Evolutionary conservation across 1,140 invertebrate genomes (phyloP).

Genomic region (Drosophila takahashii): DNA sequence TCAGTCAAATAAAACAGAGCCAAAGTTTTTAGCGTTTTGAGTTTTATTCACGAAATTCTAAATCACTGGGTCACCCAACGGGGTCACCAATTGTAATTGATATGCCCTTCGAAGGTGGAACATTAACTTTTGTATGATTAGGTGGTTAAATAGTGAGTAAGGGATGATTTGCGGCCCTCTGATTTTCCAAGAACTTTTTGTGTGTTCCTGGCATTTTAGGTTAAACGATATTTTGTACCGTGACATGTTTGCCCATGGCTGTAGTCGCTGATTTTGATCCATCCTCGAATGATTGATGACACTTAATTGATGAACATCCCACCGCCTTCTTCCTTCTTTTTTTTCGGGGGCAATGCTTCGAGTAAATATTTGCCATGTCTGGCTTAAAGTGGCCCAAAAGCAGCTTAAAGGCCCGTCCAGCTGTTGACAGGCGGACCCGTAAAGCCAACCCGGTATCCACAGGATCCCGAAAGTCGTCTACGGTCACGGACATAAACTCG

Average conservation of each 20-base stretch:
- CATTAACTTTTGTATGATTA: slow-evolving; percentile 59
- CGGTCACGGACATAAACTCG: slow-evolving; percentile 20
- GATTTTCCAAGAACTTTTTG: slow-evolving; percentile 18
- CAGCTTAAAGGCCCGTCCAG: slow-evolving; percentile 55
- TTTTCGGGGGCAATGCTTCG: slow-evolving; percentile 13
- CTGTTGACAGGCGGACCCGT: slow-evolving; percentile 25
- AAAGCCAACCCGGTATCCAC: slow-evolving; percentile 5
- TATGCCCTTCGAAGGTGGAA: slow-evolving; percentile 51
- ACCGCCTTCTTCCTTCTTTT: slow-evolving; percentile 2
- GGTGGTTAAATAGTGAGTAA: slow-evolving; percentile 22
- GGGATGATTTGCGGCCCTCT: slow-evolving; percentile 11
- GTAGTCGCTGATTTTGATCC: slow-evolving; percentile 67
- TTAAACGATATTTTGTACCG: slow-evolving; percentile 79
- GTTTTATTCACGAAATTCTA: slow-evolving; percentile 56
- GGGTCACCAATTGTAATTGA: slow-evolving; percentile 59
- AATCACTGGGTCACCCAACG: slow-evolving; percentile 59
- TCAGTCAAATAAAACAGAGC: slow-evolving; percentile 61
- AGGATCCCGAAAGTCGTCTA: neutral
- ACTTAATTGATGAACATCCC: slow-evolving; percentile 77
- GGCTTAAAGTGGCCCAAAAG: slow-evolving; percentile 62
- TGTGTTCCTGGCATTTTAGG: slow-evolving; percentile 64
- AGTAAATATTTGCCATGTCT: slow-evolving; percentile 61
- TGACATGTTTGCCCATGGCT: slow-evolving; percentile 72
- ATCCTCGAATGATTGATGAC: slow-evolving; percentile 74
- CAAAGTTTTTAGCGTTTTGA: slow-evolving; percentile 61